Conservation (phyloP, 2,888 invertebrate genomes). For the Monoplex corrugatus region DNA sequence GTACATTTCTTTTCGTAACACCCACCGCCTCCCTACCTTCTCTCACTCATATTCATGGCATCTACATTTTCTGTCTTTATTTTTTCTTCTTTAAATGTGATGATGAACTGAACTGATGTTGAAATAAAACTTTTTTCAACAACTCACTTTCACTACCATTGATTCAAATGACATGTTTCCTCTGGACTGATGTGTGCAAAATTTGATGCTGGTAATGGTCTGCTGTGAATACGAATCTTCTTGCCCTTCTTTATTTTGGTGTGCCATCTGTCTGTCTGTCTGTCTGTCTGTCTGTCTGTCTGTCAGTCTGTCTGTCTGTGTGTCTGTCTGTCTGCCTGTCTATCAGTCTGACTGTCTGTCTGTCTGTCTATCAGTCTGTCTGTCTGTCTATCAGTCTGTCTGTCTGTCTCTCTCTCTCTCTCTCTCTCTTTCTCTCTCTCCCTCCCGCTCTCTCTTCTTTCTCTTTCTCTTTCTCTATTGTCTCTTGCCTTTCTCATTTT, state of each 20-base stretch:
- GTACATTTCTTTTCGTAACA: neutral
- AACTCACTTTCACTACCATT: constrained; percentile 30
- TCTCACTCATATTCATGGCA: constrained; percentile 38
- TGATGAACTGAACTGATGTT: constrained; percentile 57
- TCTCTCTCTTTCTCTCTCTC: constrained; percentile 20
- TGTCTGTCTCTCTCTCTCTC: constrained; percentile 25
- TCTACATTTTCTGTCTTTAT: no score
- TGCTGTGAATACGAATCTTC: neutral
- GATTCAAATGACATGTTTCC: neutral
- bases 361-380: neutral
- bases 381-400: neutral
- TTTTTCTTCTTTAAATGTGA: constrained; percentile 35
- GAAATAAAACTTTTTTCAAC: constrained; percentile 58
- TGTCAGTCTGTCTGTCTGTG: no score
- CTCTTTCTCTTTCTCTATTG: neutral
- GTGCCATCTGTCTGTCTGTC: no score
- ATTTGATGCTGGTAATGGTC: no score
- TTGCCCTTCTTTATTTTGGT: neutral
- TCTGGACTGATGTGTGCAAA: neutral
- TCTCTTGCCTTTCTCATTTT: no score
- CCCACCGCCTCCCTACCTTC: constrained; percentile 21
- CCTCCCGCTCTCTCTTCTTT: neutral
- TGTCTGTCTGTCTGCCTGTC: constrained; percentile 35
- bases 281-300: no score
- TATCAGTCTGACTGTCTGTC: no score